Conservation (phyloP, 35 echinoderm and acorn worm species). For the Ophiothrix spiculata region DNA sequence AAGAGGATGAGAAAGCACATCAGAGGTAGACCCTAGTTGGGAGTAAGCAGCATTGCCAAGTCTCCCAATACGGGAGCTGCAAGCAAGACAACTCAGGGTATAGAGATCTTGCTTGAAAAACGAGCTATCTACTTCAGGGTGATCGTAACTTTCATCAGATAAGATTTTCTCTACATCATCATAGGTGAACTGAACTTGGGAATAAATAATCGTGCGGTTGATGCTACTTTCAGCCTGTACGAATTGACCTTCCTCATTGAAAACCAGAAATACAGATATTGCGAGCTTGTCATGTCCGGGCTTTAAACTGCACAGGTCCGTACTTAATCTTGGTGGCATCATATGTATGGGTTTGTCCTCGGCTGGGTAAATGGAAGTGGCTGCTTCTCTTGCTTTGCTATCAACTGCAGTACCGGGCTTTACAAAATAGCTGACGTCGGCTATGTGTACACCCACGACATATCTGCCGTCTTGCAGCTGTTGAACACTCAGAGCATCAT, state of each 20-base stretch:
- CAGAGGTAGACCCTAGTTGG: slow-evolving; percentile 34
- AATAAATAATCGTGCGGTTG: slow-evolving; percentile 37
- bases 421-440: slow-evolving; percentile 78
- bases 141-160: not conserved
- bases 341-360: slow-evolving; percentile 59
- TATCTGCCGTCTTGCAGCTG: slow-evolving; percentile 8
- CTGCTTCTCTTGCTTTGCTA: slow-evolving; percentile 45
- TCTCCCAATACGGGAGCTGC: slow-evolving; percentile 6
- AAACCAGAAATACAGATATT: slow-evolving; percentile 36
- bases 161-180: slow-evolving; percentile 43
- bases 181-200: slow-evolving; percentile 39
- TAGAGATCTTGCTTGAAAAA: not conserved
- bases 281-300: slow-evolving; percentile 42
- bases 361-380: slow-evolving; percentile 40
- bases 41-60: slow-evolving; percentile 38
- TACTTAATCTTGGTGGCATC: slow-evolving; percentile 45
- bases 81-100: slow-evolving; percentile 37
- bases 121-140: slow-evolving; percentile 4
- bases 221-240: slow-evolving; percentile 2
- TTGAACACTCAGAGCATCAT: slow-evolving; percentile 74
- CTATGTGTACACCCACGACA: slow-evolving; percentile 75
- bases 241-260: slow-evolving; percentile 9
- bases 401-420: slow-evolving; percentile 14
- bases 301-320: slow-evolving; percentile 34
- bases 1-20: slow-evolving; percentile 2